Percentiles rank a stretch among this genome's conserved stretches.
Evolutionary conservation across 2,888 invertebrate genomes (phyloP).

Genomic region (Liopterus haemorrhoidalis): DNA sequence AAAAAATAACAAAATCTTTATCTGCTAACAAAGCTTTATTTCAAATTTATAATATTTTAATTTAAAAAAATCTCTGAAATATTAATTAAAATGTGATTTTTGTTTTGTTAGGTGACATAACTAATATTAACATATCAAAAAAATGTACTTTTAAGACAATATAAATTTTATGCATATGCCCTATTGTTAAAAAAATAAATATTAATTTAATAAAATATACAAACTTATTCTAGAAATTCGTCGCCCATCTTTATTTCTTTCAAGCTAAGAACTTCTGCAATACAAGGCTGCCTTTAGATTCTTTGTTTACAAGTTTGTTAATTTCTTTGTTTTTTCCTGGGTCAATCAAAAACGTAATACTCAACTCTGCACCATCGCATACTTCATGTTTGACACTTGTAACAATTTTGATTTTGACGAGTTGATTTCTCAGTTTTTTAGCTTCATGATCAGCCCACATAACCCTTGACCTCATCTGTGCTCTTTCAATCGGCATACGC

Average conservation of each 20-base stretch:
- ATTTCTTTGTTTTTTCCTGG: conserved; percentile 87
- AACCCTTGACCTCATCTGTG: conserved; percentile 89
- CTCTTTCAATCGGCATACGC: conserved; percentile 84
- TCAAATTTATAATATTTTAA: too few species aligned
- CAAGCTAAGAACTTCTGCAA: conserved; percentile 81
- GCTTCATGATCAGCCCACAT: conserved; percentile 74
- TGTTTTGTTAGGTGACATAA: too few species aligned
- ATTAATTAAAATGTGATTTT: too few species aligned
- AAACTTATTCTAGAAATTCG: conserved; percentile 58
- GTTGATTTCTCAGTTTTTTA: conserved; percentile 75
- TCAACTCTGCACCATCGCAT: conserved; percentile 74
- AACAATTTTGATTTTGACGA: conserved; percentile 68
- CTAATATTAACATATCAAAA: too few species aligned
- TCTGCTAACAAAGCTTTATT: too few species aligned
- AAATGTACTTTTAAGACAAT: too few species aligned
- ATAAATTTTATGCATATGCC: too few species aligned
- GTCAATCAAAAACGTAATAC: conserved; percentile 78
- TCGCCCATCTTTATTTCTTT: conserved; percentile 90
- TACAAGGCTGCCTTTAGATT: conserved; percentile 81
- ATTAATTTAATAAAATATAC: too few species aligned
- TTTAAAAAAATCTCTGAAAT: too few species aligned
- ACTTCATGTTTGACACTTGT: conserved; percentile 78
- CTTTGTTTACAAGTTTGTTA: conserved; percentile 77
- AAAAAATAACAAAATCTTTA: too few species aligned
- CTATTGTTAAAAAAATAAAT: too few species aligned